phyloP scores from a whole-genome alignment of 2,113 vertebrate genomes.

The Tyrannus savana region DNA sequence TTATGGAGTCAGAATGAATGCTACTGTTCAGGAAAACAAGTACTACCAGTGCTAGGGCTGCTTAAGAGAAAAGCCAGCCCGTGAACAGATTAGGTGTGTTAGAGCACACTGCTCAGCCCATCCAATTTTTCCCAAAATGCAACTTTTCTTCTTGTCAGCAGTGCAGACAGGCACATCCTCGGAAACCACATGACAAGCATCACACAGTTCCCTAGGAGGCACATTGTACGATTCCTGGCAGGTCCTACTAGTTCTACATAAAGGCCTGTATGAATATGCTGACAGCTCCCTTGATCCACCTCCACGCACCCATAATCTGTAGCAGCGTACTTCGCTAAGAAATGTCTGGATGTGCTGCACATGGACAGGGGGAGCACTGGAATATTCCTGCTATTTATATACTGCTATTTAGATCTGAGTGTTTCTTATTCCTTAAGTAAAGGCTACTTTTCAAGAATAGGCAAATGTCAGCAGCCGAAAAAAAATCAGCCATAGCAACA shows the following conservation, averaged over 20 bases:
- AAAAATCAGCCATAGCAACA: background rate
- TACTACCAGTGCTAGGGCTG: background rate
- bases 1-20: background rate
- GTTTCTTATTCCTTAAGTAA: background rate
- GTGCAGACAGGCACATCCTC: accelerated
- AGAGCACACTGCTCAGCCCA: background rate
- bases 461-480: background rate
- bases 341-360: background rate
- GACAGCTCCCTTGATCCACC: background rate
- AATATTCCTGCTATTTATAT: background rate
- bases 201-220: background rate
- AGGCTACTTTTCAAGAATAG: background rate
- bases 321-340: background rate
- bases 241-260: background rate
- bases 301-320: background rate
- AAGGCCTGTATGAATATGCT: background rate
- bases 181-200: background rate
- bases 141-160: background rate
- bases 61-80: background rate
- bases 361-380: accelerated
- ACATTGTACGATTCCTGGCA: background rate
- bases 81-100: background rate
- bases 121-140: background rate
- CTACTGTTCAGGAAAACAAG: background rate
- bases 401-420: background rate